Evolutionary conservation across 2,113 vertebrate genomes (phyloP).

Genomic region (Phylloscopus trochilus): DNA sequence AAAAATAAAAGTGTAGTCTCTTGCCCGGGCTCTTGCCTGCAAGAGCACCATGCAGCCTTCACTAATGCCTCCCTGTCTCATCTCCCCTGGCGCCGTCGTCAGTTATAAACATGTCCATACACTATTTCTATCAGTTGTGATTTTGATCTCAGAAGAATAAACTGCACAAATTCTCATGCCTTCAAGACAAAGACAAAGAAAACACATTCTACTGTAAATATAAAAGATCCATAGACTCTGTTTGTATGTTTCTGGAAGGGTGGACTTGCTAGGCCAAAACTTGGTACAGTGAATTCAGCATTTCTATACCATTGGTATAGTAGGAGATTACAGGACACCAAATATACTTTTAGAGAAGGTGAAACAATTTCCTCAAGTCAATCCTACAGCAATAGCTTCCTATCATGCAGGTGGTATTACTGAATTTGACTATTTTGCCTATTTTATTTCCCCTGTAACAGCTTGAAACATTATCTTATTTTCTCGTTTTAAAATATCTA

Average conservation of each 20-base stretch:
- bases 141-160: not conserved
- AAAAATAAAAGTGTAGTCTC: too few relatives aligned
- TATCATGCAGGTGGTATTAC: not conserved
- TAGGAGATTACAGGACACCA: not conserved
- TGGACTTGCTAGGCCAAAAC: not conserved
- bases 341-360: not conserved
- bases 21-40: too few relatives aligned
- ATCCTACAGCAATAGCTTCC: not conserved
- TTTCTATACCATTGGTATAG: not conserved
- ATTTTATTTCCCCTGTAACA: not conserved
- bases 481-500: not conserved
- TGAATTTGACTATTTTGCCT: not conserved
- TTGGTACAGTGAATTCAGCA: not conserved
- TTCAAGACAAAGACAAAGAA: not conserved
- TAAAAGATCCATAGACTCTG: not conserved
- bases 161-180: not conserved
- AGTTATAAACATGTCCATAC: too few relatives aligned
- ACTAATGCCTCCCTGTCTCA: too few relatives aligned
- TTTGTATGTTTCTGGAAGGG: not conserved
- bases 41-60: too few relatives aligned
- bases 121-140: not conserved
- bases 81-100: too few relatives aligned
- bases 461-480: not conserved
- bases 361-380: not conserved
- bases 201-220: not conserved